phyloP scores from a whole-genome alignment of 2,888 invertebrate species.

The Panopea generosa region DNA sequence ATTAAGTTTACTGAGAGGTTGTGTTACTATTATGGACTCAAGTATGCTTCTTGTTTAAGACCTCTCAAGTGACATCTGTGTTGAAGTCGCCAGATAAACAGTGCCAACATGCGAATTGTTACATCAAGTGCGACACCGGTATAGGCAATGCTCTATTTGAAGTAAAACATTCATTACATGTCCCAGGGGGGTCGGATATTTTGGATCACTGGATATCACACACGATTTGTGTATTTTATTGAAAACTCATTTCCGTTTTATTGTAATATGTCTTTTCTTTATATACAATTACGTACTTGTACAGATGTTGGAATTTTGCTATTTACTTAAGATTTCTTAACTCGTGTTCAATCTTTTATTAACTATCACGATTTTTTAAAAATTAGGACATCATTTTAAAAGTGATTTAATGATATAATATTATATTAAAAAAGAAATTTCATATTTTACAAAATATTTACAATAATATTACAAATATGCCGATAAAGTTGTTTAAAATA shows the following conservation, averaged over 20 bases:
- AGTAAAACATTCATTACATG: not conserved
- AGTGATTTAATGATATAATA: too few species aligned
- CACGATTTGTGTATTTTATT: constrained; percentile 3
- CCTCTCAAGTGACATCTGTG: constrained; percentile 1
- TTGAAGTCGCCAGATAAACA: not conserved
- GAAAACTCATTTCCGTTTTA: not conserved
- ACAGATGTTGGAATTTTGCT: too few species aligned
- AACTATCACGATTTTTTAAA: too few species aligned
- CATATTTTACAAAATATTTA: too few species aligned
- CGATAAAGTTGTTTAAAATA: too few species aligned
- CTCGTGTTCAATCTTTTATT: too few species aligned
- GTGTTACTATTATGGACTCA: constrained; percentile 25
- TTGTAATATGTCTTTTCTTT: constrained; percentile 1
- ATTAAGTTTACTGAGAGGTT: constrained; percentile 37
- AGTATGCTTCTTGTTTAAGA: constrained; percentile 21
- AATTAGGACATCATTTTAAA: too few species aligned
- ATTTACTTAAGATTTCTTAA: too few species aligned
- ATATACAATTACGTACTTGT: too few species aligned
- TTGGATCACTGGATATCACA: not conserved
- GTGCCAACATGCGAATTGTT: constrained; percentile 10
- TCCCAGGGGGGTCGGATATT: not conserved
- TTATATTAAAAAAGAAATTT: too few species aligned
- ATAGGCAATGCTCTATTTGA: not conserved
- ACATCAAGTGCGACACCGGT: constrained; percentile 8
- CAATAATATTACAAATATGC: too few species aligned